A percentile compares a stretch with the other conserved stretches of the same genome.
phyloP scores from a whole-genome alignment of 2,888 invertebrate genomes.

The Conomelus anceps region DNA sequence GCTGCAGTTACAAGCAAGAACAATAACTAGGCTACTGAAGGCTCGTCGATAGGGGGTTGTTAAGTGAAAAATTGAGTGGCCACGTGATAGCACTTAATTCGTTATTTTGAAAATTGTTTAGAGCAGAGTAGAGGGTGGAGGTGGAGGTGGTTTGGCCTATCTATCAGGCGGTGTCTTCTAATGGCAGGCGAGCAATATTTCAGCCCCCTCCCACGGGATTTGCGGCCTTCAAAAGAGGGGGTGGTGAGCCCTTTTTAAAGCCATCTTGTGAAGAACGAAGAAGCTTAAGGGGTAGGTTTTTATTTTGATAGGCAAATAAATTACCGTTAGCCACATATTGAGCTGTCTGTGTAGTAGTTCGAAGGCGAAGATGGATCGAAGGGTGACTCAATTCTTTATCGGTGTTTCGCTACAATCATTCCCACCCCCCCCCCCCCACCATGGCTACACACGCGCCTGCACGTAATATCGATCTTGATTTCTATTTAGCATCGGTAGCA shows the following conservation, averaged over 20 bases:
- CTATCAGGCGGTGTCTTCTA: not conserved
- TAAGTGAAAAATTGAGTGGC: not conserved
- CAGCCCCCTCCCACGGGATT: not conserved
- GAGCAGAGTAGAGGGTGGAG: not conserved
- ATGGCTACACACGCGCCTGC: not conserved
- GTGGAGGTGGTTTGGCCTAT: no score
- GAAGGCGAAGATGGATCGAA: conserved; percentile 18
- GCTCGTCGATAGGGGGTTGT: not conserved
- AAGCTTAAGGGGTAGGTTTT: conserved; percentile 21
- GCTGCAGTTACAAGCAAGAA: not conserved
- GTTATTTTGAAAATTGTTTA: not conserved
- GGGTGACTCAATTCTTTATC: not conserved
- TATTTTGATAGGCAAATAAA: conserved; percentile 25
- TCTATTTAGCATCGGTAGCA: no score
- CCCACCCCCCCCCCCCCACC: not conserved
- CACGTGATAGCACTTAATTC: not conserved
- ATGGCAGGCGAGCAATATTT: not conserved
- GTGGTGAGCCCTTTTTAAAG: not conserved
- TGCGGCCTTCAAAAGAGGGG: not conserved
- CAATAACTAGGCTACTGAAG: not conserved
- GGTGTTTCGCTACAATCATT: not conserved
- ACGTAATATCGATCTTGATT: not conserved
- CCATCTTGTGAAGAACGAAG: not conserved
- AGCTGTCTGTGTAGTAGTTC: conserved; percentile 19
- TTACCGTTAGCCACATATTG: conserved; percentile 22